Evolutionary conservation across 2,113 vertebrate genomes (phyloP), one percentile per base, ranked within the genome.

Genomic region (Neoarius graeffei): DNA sequence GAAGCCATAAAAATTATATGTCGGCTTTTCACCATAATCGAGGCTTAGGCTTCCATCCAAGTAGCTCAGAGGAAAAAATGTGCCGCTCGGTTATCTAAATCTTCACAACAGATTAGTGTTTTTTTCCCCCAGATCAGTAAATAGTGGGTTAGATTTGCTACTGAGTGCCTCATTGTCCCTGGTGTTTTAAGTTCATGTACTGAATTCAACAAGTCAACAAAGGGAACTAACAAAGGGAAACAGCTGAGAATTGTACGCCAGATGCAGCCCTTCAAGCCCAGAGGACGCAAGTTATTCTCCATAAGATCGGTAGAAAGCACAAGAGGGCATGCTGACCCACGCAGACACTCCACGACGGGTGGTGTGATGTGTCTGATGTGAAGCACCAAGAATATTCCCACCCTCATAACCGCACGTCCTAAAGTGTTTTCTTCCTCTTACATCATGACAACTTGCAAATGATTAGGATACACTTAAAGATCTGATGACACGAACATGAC

Each of bases 61-160:
- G 79, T 2, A 82, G 27, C 80, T 48, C 17, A 9, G 11, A 81
- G 30, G 52, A 59, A 74, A 42, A 56, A 15, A 27, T 2, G 81
- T 67, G 23, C 67, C 73, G 13, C 57, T 69, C 59, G 48, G 81
- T 54, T 27, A 87, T 59, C 42, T 2, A 85, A 86, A 20, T 30
- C 27, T 83, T 89, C 74, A 62, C 17, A 80, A 50, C 30, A 69
- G n/a, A 62, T 86, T 50, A 73, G 20, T 30, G 48, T 84, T 54
- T 84, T 84, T 86, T 79, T 85, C 69, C 17, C 48, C 6, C 25
- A 56, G 52, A 27, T 56, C 76, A 56, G 2, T 14, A 80, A 57
- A 80, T 27, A 27, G 14, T 9, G 19, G 42, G 1, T 25, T 42
- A 76, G 73, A 13, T 50, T n/a, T 50, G 9, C 19, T 25, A 73